Evolutionary conservation across 2,888 invertebrate species (phyloP).

Genomic region (Smittia sp.): DNA sequence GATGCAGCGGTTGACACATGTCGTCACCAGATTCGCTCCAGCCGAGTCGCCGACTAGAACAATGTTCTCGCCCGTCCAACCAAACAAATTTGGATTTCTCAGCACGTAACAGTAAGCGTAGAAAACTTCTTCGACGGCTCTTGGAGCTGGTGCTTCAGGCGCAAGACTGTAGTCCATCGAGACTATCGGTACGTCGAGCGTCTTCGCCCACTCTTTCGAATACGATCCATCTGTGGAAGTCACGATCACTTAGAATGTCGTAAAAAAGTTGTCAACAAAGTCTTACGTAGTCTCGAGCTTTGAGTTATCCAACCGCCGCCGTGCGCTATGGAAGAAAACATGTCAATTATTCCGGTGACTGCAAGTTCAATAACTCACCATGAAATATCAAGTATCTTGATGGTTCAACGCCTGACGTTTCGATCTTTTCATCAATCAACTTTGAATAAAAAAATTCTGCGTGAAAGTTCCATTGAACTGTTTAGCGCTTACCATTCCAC

Average conservation of each 20-base stretch:
- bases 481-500: slow-evolving; percentile 65
- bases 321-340: background rate
- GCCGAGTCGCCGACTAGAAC: slow-evolving; percentile 90
- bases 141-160: slow-evolving; percentile 91
- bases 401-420: background rate
- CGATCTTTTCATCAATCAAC: slow-evolving; percentile 51
- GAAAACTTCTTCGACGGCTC: slow-evolving; percentile 90
- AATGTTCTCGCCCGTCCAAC: slow-evolving; percentile 68
- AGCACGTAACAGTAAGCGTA: slow-evolving; percentile 95
- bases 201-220: slow-evolving; percentile 86
- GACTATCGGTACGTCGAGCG: slow-evolving; percentile 81
- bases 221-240: slow-evolving; percentile 77
- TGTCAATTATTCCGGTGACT: background rate
- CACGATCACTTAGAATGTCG: no score
- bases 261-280: no score
- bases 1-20: slow-evolving; percentile 74
- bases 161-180: slow-evolving; percentile 96
- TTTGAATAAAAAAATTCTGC: slow-evolving; percentile 50
- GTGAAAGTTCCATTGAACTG: no score
- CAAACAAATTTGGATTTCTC: slow-evolving; percentile 70
- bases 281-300: slow-evolving; percentile 53
- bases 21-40: slow-evolving; percentile 87
- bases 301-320: slow-evolving; percentile 86
- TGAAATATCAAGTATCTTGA: slow-evolving; percentile 79
- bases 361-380: slow-evolving; percentile 89